A percentile compares a stretch with the other conserved stretches of the same genome.
Evolutionary conservation across 2,113 vertebrate genomes (phyloP).

Genomic region (Catagonus wagneri): DNA sequence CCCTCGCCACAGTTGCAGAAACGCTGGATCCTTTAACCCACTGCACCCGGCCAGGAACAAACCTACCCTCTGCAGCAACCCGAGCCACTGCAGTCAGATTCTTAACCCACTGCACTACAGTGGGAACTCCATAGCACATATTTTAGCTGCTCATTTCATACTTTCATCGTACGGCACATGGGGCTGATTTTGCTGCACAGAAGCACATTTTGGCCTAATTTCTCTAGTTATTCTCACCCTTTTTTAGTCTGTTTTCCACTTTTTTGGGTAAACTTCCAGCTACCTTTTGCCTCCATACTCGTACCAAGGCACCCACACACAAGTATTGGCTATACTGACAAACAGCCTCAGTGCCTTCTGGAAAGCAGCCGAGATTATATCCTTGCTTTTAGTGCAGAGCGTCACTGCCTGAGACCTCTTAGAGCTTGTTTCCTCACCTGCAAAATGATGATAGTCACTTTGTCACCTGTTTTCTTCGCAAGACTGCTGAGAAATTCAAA

Average conservation of each 20-base stretch:
- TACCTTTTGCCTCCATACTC: neutral
- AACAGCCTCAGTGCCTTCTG: neutral
- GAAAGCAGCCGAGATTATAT: neutral
- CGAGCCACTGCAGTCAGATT: no score
- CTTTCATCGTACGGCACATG: neutral
- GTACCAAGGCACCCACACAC: rapidly evolving
- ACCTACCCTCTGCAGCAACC: no score
- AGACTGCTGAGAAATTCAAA: neutral
- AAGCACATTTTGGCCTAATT: neutral
- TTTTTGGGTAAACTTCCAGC: neutral
- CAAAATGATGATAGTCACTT: neutral
- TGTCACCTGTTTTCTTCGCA: neutral
- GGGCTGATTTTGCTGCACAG: neutral
- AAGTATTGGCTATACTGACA: neutral
- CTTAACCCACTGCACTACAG: no score
- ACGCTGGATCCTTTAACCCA: no score
- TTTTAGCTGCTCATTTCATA: neutral
- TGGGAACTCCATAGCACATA: no score
- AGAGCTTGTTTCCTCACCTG: neutral
- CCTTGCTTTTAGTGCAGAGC: neutral
- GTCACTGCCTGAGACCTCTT: neutral
- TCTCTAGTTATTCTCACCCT: neutral
- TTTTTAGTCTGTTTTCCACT: neutral
- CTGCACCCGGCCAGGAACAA: no score
- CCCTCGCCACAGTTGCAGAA: no score